Conservation (phyloP, 1,140 invertebrate species). For the Neodiprion virginianus region DNA sequence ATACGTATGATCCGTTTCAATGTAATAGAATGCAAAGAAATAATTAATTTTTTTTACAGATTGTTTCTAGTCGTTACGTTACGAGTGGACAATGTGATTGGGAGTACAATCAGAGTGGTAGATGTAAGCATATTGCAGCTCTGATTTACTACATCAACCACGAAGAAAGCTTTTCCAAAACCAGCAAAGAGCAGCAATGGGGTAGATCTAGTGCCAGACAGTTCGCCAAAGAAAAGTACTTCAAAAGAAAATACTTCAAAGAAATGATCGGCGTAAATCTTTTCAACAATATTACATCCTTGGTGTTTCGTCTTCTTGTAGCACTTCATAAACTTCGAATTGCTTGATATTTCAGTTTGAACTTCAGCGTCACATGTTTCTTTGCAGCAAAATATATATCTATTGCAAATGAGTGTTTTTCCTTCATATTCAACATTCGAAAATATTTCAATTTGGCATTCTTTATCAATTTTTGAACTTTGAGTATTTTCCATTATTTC, state of each 20-base stretch:
- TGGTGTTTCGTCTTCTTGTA: too few species aligned
- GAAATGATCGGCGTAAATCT: too few species aligned
- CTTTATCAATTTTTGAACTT: constrained; percentile 14
- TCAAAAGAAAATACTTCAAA: too few species aligned
- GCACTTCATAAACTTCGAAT: too few species aligned
- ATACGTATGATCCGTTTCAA: too few species aligned
- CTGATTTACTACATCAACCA: constrained; percentile 32
- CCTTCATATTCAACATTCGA: background rate
- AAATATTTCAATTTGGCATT: constrained; percentile 17
- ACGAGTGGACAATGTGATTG: constrained; percentile 22
- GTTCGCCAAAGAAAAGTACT: too few species aligned
- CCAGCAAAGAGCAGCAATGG: constrained; percentile 31
- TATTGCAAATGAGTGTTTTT: constrained; percentile 20
- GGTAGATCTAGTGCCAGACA: background rate
- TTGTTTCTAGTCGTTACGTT: background rate
- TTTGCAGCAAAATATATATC: constrained; percentile 7
- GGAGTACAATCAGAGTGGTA: constrained; percentile 23
- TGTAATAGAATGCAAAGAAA: background rate
- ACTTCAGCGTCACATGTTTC: constrained; percentile 8
- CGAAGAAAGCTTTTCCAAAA: constrained; percentile 32
- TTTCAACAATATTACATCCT: too few species aligned
- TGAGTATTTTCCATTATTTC: background rate
- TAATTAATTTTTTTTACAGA: background rate
- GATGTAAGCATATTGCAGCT: constrained; percentile 31
- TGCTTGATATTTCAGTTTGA: constrained; percentile 11